Percentiles rank a stretch among this genome's conserved stretches.
These are phyloP conservation scores for Cynopterus sphinx DNA, from an alignment of 2,797 vertebrate species.

Conservation along the genomic window DNA sequence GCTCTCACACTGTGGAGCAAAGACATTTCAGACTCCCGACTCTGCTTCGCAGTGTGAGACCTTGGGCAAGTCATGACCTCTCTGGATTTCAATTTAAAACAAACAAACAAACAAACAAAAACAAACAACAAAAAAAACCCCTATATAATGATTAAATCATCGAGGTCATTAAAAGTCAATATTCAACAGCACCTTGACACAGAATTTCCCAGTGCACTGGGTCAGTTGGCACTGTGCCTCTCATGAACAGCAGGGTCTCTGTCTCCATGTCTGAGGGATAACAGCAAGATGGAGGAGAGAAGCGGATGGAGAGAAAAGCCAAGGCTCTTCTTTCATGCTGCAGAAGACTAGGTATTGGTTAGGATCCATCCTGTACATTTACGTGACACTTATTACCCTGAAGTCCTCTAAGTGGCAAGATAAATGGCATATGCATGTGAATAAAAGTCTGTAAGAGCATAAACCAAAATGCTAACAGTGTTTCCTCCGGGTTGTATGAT, in stretches of 20 bases:
- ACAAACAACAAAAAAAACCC: not conserved
- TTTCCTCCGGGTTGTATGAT: not conserved
- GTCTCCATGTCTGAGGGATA: not conserved
- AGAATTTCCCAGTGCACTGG: not conserved
- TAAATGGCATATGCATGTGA: not conserved
- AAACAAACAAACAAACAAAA: too few species aligned
- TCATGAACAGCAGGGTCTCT: not conserved
- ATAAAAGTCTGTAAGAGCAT: not conserved
- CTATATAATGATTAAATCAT: not conserved
- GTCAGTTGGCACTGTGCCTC: not conserved
- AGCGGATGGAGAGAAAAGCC: not conserved
- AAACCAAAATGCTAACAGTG: not conserved
- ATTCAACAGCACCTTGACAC: not conserved
- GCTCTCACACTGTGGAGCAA: rapidly evolving
- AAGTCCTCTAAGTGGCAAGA: not conserved
- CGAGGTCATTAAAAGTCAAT: not conserved
- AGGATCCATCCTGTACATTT: not conserved
- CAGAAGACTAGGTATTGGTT: not conserved
- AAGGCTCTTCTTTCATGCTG: not conserved
- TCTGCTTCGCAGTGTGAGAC: not conserved
- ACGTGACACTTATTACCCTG: not conserved
- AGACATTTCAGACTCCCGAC: not conserved
- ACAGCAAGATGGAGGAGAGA: not conserved
- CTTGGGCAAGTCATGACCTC: not conserved
- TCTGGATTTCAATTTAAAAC: not conserved